Evolutionary conservation across 2,797 vertebrate species (phyloP).

Genomic region (Okamejei kenojei): DNA sequence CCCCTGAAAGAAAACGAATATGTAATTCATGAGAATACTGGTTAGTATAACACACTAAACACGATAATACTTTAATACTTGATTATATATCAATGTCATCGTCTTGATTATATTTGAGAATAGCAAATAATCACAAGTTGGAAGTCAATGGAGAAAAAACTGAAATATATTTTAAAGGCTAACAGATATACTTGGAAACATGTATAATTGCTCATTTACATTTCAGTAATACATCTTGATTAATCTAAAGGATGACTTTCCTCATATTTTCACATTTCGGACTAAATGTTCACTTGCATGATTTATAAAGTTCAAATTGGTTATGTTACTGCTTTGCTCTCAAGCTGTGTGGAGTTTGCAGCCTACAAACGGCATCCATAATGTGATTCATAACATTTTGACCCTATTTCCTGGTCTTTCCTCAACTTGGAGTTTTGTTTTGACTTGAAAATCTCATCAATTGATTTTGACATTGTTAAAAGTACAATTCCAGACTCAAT

Average conservation of each 20-base stretch:
- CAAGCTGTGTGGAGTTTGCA: neutral
- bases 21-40: constrained; percentile 69
- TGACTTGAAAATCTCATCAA: neutral
- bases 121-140: neutral
- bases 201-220: neutral
- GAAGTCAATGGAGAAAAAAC: neutral
- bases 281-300: neutral
- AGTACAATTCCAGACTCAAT: neutral
- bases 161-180: neutral
- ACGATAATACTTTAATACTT: neutral
- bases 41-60: constrained; percentile 53
- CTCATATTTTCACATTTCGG: neutral
- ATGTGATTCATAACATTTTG: neutral
- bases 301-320: neutral
- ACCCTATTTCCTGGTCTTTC: neutral
- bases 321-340: neutral
- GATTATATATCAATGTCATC: neutral
- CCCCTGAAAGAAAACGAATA: constrained; percentile 80
- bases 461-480: neutral
- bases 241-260: neutral
- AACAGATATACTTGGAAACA: neutral
- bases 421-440: neutral
- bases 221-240: neutral
- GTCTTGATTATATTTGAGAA: neutral
- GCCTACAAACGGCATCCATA: no score